Conservation (phyloP, 2,797 vertebrate genomes). For the Otus scops region DNA sequence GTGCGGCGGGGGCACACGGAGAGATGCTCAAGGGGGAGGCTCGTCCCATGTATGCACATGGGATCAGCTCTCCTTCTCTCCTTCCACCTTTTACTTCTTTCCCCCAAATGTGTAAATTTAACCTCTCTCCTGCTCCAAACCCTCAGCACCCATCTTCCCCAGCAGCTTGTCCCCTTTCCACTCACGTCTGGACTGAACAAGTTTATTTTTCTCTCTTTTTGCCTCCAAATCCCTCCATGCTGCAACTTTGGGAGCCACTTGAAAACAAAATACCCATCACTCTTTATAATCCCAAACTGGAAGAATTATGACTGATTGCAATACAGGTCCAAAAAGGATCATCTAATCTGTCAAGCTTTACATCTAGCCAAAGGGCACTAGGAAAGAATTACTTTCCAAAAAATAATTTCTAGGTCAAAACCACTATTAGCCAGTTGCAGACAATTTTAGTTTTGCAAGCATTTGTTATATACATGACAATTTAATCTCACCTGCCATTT, state of each 20-base stretch:
- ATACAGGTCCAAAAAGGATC: neutral
- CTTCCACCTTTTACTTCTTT: neutral
- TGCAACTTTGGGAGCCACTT: neutral
- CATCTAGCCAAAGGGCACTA: neutral
- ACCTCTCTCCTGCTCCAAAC: neutral
- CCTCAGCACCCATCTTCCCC: neutral
- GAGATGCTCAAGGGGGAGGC: neutral
- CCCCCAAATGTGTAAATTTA: neutral
- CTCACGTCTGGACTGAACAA: neutral
- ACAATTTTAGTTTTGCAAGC: neutral
- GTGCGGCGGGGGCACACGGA: accelerated
- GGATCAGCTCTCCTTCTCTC: neutral
- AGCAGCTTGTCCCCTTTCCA: neutral
- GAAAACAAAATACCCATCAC: neutral
- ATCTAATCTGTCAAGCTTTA: neutral
- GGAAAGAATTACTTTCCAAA: neutral
- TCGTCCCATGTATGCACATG: accelerated
- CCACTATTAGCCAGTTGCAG: neutral
- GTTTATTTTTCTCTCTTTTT: neutral
- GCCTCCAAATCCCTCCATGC: neutral
- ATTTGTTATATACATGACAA: neutral
- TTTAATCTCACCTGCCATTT: constrained; percentile 9
- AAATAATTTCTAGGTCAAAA: neutral
- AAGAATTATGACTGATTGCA: neutral
- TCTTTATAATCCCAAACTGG: neutral